Base-by-base conservation (phyloP, 2,888 invertebrate species). In the Megastigmus dorsalis region DNA sequence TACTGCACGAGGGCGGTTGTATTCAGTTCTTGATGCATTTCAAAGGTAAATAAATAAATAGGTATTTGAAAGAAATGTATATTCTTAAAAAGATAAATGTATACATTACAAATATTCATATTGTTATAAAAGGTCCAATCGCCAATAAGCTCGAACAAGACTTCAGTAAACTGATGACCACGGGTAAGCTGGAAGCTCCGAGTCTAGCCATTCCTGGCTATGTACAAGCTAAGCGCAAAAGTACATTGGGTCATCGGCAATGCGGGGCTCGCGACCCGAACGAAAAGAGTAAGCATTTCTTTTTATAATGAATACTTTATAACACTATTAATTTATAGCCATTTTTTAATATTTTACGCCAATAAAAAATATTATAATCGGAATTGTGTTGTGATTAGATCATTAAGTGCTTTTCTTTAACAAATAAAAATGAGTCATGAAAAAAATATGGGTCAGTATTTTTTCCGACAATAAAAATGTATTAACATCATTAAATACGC, bases 1-100 rank as follows among this genome's bases (percentile, higher is more conserved):
- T 91, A 30, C 89, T 97, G 63, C 94, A 96, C 84, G 90, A 92
- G 77, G 94, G 94, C 70, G 91, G 93, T 55, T 97, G 97, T 84
- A 90, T 96, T 18, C 97, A 97, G 88, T 90, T 97, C 83, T 90
- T 95, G 68, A 90, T 97, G 82, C 96, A 97, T 88, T 97, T 97
- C 87, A 93, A 93, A 89, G 95, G 93, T 89, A 50, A 0, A n/a
- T n/a, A n/a, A 9, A 13, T 10, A 15, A 52, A 4, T 10, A 23
- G 23, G 1, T 33, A 18, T 1, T 13, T 15, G 0, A 13, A 1
- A 41, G 15, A 23, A 4, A 48, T n/a, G 20, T 3, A 20, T 45
- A 13, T 38, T 38, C 18, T 26, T 54, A 13, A 38, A 13, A 10
- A 38, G n/a, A n/a, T n/a, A n/a, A n/a, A n/a, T n/a, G n/a, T n/a